Evolutionary conservation across 2,888 invertebrate genomes (phyloP), one percentile per base, ranked within the genome.

Genomic region (Deilephila elpenor): DNA sequence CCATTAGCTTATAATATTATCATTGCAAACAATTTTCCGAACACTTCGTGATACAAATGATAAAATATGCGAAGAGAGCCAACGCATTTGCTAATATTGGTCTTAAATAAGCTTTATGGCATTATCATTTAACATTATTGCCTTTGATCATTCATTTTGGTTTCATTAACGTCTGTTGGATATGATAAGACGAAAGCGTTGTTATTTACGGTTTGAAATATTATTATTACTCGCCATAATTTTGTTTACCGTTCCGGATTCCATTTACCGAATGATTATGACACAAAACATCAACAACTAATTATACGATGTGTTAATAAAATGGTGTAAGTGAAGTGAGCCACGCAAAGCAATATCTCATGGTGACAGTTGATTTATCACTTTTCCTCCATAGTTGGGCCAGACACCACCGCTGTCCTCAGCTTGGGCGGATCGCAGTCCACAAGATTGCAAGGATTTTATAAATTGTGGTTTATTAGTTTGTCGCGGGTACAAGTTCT

Each of bases 321-420:
- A 60, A 44, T 53, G 56, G 74, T 72, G 70, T 74, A 74, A 77
- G 74, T 73, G 74, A 70, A 71, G 62, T 72, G 59, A 59, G 72
- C 51, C 60, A 72, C 67, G 51, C 67, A 17, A 79, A 79, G 80
- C 81, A 82, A 84, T 86, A 82, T 80, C 82, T 84, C 85, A 77
- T 74, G 56, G 78, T 75, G 84, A 81, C 84, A 82, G 76, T 75
- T 84, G 83, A 86, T 86, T 85, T 83, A 86, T 86, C 61, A 78
- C 71, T 76, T 81, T 83, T 82, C 83, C 83, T 56, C 64, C 6
- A 56, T 53, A 56, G 53, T 17, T 32, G n/a, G 32, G 29, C 44
- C 62, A 44, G 53, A 44, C 61, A n/a, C 7, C 19, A 53, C 71
- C 76, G 78, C 75, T 73, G 74, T 72, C 75, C 74, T 71, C 59